phyloP scores from a whole-genome alignment of 2,113 vertebrate species.

The Ciconia stormi region DNA sequence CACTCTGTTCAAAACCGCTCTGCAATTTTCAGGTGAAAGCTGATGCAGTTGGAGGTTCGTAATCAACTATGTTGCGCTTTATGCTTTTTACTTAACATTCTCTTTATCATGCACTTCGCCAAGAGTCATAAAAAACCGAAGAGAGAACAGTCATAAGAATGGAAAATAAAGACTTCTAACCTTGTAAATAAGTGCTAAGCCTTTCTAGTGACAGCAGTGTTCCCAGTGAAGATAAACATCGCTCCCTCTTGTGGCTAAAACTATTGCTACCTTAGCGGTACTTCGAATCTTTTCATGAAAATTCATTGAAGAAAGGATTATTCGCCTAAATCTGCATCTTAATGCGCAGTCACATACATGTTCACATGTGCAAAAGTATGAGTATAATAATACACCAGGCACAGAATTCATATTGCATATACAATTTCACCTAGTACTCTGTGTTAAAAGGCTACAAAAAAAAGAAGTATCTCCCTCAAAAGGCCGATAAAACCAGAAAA shows the following conservation, averaged over 20 bases:
- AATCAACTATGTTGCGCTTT: neutral
- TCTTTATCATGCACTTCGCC: neutral
- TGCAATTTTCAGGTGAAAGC: neutral
- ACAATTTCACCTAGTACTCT: neutral
- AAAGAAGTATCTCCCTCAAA: neutral
- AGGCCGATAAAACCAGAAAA: neutral
- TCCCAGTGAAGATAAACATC: neutral
- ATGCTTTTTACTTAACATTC: neutral
- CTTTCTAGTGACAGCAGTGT: neutral
- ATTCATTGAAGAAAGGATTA: neutral
- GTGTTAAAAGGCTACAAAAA: neutral
- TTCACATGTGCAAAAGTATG: neutral
- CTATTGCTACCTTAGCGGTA: neutral
- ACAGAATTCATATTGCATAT: neutral
- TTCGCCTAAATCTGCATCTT: neutral
- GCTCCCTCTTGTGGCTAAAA: conserved; percentile 49
- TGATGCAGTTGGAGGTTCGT: neutral
- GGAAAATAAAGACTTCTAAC: neutral
- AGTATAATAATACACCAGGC: neutral
- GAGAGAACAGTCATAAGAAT: neutral
- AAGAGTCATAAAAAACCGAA: neutral
- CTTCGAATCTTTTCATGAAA: neutral
- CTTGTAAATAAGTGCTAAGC: neutral
- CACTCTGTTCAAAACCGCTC: neutral
- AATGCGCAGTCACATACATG: neutral